These are phyloP conservation scores for Smutsia gigantea DNA, from an alignment of 2,797 vertebrate species.

Conservation along the genomic window DNA sequence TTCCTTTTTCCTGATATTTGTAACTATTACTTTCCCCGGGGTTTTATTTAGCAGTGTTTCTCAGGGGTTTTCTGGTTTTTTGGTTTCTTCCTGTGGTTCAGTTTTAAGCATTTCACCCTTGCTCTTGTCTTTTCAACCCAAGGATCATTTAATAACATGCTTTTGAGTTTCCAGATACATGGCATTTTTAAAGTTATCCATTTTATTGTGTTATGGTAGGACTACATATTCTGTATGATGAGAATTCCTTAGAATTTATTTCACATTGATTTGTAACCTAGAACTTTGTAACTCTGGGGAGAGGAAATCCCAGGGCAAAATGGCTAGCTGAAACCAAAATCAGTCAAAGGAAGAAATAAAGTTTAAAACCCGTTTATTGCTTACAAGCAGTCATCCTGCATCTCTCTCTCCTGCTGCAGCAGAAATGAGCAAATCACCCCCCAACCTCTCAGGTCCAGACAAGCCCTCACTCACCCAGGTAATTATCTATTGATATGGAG, in stretches of 20 bases:
- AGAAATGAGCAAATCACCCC: no score
- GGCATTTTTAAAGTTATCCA: neutral
- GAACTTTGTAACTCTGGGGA: no score
- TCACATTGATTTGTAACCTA: neutral
- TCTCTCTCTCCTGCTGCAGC: no score
- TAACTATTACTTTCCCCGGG: neutral
- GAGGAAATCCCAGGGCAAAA: no score
- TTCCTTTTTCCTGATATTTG: neutral
- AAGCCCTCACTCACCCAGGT: no score
- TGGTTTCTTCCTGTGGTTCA: neutral
- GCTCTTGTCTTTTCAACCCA: neutral
- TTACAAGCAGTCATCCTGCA: no score
- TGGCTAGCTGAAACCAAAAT: no score
- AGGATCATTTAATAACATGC: neutral
- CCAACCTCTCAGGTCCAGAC: no score
- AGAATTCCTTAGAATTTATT: neutral
- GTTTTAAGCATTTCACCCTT: neutral
- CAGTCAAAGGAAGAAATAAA: no score
- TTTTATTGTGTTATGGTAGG: neutral
- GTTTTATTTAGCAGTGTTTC: neutral
- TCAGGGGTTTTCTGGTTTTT: neutral
- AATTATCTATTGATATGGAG: no score
- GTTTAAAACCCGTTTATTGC: no score
- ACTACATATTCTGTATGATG: neutral
- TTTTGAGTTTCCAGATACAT: neutral